Base-by-base conservation (phyloP, 2,113 vertebrate species). In the Geococcyx californianus region DNA sequence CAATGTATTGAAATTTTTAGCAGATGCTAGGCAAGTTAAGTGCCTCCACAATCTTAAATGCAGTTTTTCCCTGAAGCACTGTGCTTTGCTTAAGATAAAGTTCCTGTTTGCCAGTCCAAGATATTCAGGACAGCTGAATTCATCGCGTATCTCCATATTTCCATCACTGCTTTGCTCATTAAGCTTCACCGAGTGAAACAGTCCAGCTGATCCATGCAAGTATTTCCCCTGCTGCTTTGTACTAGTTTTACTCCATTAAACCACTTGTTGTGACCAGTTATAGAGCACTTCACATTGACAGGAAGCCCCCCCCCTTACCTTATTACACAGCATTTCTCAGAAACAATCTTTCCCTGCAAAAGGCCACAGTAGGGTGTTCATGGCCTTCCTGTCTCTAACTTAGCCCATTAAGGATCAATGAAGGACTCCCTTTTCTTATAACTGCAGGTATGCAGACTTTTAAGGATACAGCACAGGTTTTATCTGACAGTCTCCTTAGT, bases 241-340 rank as follows among this genome's bases (percentile, higher is more conserved):
- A 78, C 2, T 7, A 54, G 33, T 2, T 81, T 72, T n/a, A 26
- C 6, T 21, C 9, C 16, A 77, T 16, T 7, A 36, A 68, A 54
- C 33, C 10, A 44, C 11, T 15, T 56, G 40, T 40, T 56, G 26
- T 56, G 26, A 59, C 10, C 47, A 73, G 28, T 54, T 81, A 45
- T 1, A 67, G 31, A 63, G 28, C 17, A 59, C 7, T 42, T 69
- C 0, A 0, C 33, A 51, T 12, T 81, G 40, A 45, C 15, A 58
- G 28, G 11, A 74, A 29, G 24, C 31, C 31, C 12, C 3, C 24
- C 51, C 13, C 12, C 12, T 21, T 47, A 42, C 28, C 25, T 19
- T 80, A 12, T 16, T 33, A 47, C 18, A 38, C 7, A 54, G 36
- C 5, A 40, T 54, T 85, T 67, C n/a, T n/a, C 29, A 66, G 29